Conservation (phyloP, 2,888 invertebrate species). For the Ditula angustiorana region DNA sequence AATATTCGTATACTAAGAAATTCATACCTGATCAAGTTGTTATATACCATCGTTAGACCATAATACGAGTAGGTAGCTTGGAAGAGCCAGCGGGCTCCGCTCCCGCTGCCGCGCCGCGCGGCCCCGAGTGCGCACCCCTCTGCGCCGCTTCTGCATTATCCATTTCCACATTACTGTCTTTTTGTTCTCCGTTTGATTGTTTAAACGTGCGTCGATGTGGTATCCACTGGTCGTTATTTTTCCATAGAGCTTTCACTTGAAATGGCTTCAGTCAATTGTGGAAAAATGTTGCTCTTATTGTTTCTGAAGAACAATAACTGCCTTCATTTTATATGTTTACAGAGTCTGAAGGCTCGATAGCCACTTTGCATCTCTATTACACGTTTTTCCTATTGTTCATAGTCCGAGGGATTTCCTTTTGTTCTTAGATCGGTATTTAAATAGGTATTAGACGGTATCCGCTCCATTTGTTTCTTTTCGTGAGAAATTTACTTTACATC, state of each 20-base stretch:
- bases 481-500: neutral
- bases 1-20: no score
- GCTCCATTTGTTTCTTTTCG: constrained; percentile 37
- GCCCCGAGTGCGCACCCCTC: constrained; percentile 13
- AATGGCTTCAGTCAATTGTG: constrained; percentile 83
- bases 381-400: constrained; percentile 65
- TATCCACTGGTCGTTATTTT: constrained; percentile 79
- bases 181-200: constrained; percentile 84
- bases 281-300: constrained; percentile 83
- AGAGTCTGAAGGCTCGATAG: constrained; percentile 78
- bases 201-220: constrained; percentile 84
- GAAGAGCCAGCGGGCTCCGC: constrained; percentile 46
- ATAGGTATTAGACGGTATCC: constrained; percentile 45
- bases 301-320: constrained; percentile 81
- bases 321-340: constrained; percentile 83
- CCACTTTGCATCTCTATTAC: constrained; percentile 76
- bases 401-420: constrained; percentile 57
- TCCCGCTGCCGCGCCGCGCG: constrained; percentile 39
- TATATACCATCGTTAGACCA: no score
- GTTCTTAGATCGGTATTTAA: constrained; percentile 40
- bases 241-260: constrained; percentile 78
- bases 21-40: no score
- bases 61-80: neutral
- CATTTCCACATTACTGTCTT: constrained; percentile 83
- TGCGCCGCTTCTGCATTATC: constrained; percentile 70